Evolutionary conservation across 2,113 vertebrate genomes (phyloP).

Genomic region (Ursus arctos): DNA sequence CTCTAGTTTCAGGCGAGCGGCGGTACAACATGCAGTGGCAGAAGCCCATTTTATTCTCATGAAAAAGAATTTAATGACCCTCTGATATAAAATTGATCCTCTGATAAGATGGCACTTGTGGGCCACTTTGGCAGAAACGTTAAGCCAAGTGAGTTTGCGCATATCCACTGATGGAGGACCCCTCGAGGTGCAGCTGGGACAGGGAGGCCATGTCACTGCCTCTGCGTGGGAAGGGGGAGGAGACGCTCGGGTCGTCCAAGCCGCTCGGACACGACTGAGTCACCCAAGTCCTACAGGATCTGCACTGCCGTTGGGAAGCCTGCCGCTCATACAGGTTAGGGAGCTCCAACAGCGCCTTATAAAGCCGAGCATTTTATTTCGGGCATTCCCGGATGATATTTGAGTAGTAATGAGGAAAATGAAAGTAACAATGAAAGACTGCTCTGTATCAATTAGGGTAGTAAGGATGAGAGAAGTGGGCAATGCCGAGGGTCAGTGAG

Average conservation of each 20-base stretch:
- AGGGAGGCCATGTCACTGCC: rapidly evolving
- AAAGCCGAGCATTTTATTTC: neutral
- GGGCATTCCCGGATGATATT: neutral
- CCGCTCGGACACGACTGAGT: neutral
- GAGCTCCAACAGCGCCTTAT: neutral
- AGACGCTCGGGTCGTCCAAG: neutral
- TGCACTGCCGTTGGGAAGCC: neutral
- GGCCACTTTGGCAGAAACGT: slow-evolving; percentile 65
- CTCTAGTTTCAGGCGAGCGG: slow-evolving; percentile 80
- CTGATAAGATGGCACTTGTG: slow-evolving; percentile 67
- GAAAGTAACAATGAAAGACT: neutral
- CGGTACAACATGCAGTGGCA: slow-evolving; percentile 68
- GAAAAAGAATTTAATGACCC: slow-evolving; percentile 82
- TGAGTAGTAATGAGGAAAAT: neutral
- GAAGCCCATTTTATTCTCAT: slow-evolving; percentile 87
- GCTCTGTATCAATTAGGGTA: neutral
- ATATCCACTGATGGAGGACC: neutral
- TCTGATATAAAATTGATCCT: slow-evolving; percentile 86
- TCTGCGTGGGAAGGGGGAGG: neutral
- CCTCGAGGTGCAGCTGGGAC: neutral
- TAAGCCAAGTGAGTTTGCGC: slow-evolving; percentile 54
- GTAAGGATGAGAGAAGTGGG: neutral
- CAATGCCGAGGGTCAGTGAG: neutral
- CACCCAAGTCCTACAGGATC: neutral
- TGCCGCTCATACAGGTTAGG: neutral